Base-by-base conservation (phyloP, 2,888 invertebrate genomes). In the Achlya flavicornis region DNA sequence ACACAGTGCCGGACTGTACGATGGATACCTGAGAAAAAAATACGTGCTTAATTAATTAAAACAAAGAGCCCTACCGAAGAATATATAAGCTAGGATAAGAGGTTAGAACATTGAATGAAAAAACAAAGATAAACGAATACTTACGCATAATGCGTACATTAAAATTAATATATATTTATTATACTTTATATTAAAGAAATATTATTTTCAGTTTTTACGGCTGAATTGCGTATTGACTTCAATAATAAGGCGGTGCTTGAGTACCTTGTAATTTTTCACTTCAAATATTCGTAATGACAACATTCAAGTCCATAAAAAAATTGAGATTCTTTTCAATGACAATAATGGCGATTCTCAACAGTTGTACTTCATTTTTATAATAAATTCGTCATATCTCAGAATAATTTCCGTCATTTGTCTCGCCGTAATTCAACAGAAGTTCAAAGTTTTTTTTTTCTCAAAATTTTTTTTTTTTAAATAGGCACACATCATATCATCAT, bases 1-100 rank as follows among this genome's bases (percentile, higher is more conserved):
- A 85, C 97, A 98, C 6, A 88, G 68, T 0, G 84, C 69, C 0
- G 87, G 81, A 62, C 89, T 87, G 71, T 88, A 77, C 0, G 89
- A 77, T 4, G 89, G 89, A 59, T 90, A 90, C 69, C 90, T 90
- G 86, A 41, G 60, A 19, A 60, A 7, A 48, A 66, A 69, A 53
- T 69, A 69, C 65, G 35, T 38, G 16, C 16, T 58, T 38, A 33
- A 14, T 57, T 5, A 48, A 19, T 38, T 53, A 61, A 58, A n/a
- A 61, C 46, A 58, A 62, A 58, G 7, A 58, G 38, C 38, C 10
- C 8, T 38, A 35, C 7, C 35, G 7, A 38, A 10, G 2, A 41
- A 41, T 41, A 41, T 12, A 4, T 41, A 12, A 2, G 12, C 7
- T 12, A 41, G 41, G 8, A 41, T 41, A 35, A 6, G 35, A 35